These are phyloP conservation scores for Rhinopomastus cyanomelas DNA, from an alignment of 2,113 vertebrate genomes.

Conservation along the genomic window DNA sequence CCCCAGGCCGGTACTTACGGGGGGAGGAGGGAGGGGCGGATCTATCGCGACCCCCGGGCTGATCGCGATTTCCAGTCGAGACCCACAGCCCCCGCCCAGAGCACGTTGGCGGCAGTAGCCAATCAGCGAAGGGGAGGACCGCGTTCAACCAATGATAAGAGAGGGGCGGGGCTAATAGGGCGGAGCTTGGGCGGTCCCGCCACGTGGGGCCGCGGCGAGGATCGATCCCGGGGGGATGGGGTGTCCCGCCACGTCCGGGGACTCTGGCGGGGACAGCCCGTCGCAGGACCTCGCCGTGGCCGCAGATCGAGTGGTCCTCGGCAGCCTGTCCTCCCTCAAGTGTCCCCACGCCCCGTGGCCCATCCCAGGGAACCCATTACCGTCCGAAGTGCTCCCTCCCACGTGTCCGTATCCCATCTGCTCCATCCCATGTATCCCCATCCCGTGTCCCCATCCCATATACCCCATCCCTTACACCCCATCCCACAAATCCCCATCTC, in stretches of 20 bases:
- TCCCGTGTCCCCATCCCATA: no score
- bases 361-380: no score
- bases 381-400: no score
- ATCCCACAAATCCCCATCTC: no score
- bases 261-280: no score
- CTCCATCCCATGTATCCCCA: background rate
- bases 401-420: no score
- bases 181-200: background rate
- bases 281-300: no score
- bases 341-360: no score
- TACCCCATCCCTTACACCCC: no score
- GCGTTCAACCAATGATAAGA: fast-evolving
- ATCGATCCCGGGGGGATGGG: background rate
- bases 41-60: background rate
- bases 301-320: no score
- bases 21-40: background rate
- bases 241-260: no score
- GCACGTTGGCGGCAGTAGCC: background rate
- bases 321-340: no score
- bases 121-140: background rate
- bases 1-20: background rate
- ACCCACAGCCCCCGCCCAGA: background rate
- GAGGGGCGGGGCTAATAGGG: fast-evolving
- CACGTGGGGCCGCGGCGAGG: background rate
- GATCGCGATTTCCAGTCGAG: background rate